Percentiles rank a stretch among this genome's conserved stretches.
Conservation (phyloP, 2,113 vertebrate genomes). For the Ceratotherium simum region DNA sequence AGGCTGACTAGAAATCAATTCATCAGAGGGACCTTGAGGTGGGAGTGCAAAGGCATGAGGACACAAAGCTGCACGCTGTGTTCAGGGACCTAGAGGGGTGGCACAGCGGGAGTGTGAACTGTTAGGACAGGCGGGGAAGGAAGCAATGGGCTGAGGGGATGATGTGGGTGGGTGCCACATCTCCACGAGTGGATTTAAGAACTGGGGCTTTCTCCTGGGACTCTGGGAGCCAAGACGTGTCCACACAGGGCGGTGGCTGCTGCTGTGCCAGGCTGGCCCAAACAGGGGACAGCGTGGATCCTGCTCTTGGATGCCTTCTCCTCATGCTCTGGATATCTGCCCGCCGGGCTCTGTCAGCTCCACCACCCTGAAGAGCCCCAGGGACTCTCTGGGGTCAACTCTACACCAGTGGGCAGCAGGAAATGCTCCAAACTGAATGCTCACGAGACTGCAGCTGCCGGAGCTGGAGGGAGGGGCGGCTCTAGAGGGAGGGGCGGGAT, state of each 20-base stretch:
- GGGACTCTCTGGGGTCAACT: background rate
- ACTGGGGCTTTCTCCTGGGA: background rate
- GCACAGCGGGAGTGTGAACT: fast-evolving
- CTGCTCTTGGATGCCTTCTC: background rate
- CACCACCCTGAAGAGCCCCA: background rate
- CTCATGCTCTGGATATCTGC: background rate
- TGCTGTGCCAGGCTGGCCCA: background rate
- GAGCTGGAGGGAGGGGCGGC: background rate
- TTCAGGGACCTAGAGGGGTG: background rate
- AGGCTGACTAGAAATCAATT: background rate
- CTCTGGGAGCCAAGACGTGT: background rate
- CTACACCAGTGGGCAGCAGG: background rate
- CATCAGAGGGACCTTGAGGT: background rate
- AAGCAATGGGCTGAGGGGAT: background rate
- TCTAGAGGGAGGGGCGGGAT: background rate
- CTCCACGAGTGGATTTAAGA: background rate
- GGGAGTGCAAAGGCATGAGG: fast-evolving
- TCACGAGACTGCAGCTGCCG: background rate
- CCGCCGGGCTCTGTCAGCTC: background rate
- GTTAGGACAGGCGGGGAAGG: background rate
- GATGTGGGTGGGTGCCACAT: background rate
- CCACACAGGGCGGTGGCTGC: background rate
- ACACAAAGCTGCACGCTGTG: background rate
- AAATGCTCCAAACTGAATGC: background rate
- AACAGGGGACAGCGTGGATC: background rate